Evolutionary conservation across 2,113 vertebrate genomes (phyloP), one percentile per base, ranked within the genome.

Genomic region (Rhinopithecus roxellana): DNA sequence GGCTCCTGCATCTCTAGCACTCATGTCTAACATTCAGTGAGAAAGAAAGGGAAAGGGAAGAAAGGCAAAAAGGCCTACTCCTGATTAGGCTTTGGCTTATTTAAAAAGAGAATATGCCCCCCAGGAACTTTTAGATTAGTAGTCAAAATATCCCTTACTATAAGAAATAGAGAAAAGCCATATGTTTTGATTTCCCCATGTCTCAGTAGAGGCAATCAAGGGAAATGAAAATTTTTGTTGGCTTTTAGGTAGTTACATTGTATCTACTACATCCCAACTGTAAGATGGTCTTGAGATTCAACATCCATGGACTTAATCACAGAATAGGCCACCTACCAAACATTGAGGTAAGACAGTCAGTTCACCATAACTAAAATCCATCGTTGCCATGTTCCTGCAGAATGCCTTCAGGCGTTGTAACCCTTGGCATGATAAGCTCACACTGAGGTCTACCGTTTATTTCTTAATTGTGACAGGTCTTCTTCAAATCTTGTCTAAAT

Each of bases 1-100:
- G 25, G 30, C 38, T 57, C 48, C 67, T 64, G 16, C 14, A 80
- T 1, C 43, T 55, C 40, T 45, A 23, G 40, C n/a, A 57, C 25
- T 83, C 45, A 20, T 18, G 27, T n/a, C 43, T 69, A 30, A 32
- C 69, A 48, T n/a, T 79, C n/a, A 27, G 38, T 9, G 35, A 69
- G 40, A 45, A 69, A 35, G 43, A 87, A 84, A 45, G 20, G 64
- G 3, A 90, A 52, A 35, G 82, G n/a, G 4, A 10, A 27, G 32
- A 61, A 30, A 82, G 61, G 23, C 61, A 35, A 57, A 57, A 74
- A 52, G 43, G 8, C 20, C 50, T n/a, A 32, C 38, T n/a, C 20
- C 57, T 95, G 38, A 11, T 64, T 72, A 88, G 32, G 52, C 97
- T 90, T 67, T 86, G 89, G 89, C 57, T 93, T 74, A 50, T 20